Conservation (phyloP, 1,140 invertebrate species). For the Drosophila truncata region DNA sequence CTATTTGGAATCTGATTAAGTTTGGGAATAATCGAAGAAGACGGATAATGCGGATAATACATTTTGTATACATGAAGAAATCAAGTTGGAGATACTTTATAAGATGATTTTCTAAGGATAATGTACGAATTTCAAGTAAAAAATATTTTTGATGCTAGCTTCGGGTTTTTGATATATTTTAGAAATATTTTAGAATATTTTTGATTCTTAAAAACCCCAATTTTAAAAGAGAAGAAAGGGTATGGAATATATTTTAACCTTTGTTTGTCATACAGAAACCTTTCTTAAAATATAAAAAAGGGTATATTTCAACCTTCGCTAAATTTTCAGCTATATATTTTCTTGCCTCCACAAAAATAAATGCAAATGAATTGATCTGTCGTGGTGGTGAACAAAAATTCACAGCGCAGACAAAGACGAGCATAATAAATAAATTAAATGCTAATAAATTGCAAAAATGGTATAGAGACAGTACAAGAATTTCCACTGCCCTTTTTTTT, state of each 20-base stretch:
- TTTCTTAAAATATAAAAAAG: background rate
- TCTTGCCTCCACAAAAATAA: background rate
- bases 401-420: conserved; percentile 8
- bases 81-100: background rate
- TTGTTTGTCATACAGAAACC: background rate
- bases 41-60: background rate
- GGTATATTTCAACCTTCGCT: background rate
- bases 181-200: background rate
- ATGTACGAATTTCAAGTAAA: background rate
- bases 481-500: conserved; percentile 8
- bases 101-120: background rate
- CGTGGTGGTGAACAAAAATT: conserved; percentile 5
- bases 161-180: too few species aligned
- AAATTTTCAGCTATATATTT: background rate
- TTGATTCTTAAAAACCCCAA: too few species aligned
- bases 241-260: too few species aligned
- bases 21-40: conserved; percentile 4
- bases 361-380: conserved; percentile 43
- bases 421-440: conserved; percentile 69
- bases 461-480: conserved; percentile 39
- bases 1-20: conserved; percentile 27
- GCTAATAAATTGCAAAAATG: conserved; percentile 68
- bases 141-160: background rate
- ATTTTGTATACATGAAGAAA: background rate
- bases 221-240: too few species aligned